Percentiles rank a stretch among this genome's conserved stretches.
phyloP scores from a whole-genome alignment of 2,888 invertebrate genomes.

The Syritta pipiens region DNA sequence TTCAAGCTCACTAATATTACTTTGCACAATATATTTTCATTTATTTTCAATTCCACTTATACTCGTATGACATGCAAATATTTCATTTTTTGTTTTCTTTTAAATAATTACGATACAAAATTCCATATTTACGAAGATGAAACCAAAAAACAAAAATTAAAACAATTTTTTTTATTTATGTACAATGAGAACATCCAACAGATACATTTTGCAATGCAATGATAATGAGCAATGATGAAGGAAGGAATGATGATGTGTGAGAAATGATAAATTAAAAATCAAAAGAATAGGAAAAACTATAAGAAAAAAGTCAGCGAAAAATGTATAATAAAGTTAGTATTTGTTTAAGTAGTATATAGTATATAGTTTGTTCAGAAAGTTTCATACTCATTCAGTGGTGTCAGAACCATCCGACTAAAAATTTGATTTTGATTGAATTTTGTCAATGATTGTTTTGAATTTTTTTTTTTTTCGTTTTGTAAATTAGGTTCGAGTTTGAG shows the following conservation, averaged over 20 bases:
- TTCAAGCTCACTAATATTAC: constrained; percentile 8
- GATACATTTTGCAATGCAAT: constrained; percentile 20
- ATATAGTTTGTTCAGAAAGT: constrained; percentile 69
- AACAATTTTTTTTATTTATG: constrained; percentile 11
- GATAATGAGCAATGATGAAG: constrained; percentile 38
- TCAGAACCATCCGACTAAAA: constrained; percentile 78
- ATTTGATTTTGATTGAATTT: constrained; percentile 71
- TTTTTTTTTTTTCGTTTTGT: constrained; percentile 53
- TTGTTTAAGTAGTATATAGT: constrained; percentile 53
- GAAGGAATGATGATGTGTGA: constrained; percentile 16
- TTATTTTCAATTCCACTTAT: neutral
- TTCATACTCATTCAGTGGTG: constrained; percentile 79
- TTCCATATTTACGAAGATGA: constrained; percentile 5
- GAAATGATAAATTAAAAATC: constrained; percentile 11
- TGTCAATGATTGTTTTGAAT: constrained; percentile 31
- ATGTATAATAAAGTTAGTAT: constrained; percentile 53
- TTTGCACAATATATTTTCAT: constrained; percentile 2
- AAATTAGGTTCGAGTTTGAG: constrained; percentile 33
- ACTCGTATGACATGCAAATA: neutral
- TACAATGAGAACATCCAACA: constrained; percentile 48
- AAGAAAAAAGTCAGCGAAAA: constrained; percentile 30
- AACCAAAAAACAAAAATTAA: constrained; percentile 1
- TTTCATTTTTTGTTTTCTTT: neutral
- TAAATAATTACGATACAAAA: constrained; percentile 17
- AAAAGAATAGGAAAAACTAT: constrained; percentile 8